Evolutionary conservation across 2,797 vertebrate genomes (phyloP), one percentile per base, ranked within the genome.

Genomic region (Pangasius krempfi): DNA sequence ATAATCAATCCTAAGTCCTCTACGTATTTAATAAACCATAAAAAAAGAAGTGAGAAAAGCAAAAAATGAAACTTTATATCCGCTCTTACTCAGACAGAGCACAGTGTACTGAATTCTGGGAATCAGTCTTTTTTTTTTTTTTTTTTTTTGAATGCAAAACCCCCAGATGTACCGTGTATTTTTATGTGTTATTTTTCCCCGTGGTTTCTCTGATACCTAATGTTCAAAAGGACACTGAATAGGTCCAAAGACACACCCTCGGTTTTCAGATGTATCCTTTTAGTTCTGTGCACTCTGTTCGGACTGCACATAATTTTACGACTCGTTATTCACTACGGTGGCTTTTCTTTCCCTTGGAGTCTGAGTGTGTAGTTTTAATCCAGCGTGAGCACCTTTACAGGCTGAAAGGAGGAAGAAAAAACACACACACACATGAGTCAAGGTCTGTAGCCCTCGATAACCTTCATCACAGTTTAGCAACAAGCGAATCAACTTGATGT

Each of bases 401-500:
- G 92, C 94, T 94, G 93, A 94, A 95, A 95, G 93, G 92, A 94
- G 89, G 91, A 94, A 93, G 94, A 94, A 90, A 95, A 95, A 64
- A 22, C 78, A 82, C 56, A 62, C 37, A 81, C 20, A 64, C 40
- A 44, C 58, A 27, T 0, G 70, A 95, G 93, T 95, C 93, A 82
- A 93, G 95, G 95, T 96, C 96, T 92, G 95, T 93, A 95, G 96
- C 95, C 94, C 93, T 95, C 94, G 95, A 95, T 96, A 96, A 96
- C 95, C 95, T 95, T 97, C 94, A 95, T 96, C 96, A 96, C 94
- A 96, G 97, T 97, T 97, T 97, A 96, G 96, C 95, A 96, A 97
- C 97, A 97, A 96, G 97, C 96, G 96, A 98, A 98, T 99, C 98
- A 97, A 97, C 98, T 98, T 98, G 97, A 98, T 97, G 97, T 98